Conservation (phyloP, 2,113 vertebrate species). For the Tupaia tana region DNA sequence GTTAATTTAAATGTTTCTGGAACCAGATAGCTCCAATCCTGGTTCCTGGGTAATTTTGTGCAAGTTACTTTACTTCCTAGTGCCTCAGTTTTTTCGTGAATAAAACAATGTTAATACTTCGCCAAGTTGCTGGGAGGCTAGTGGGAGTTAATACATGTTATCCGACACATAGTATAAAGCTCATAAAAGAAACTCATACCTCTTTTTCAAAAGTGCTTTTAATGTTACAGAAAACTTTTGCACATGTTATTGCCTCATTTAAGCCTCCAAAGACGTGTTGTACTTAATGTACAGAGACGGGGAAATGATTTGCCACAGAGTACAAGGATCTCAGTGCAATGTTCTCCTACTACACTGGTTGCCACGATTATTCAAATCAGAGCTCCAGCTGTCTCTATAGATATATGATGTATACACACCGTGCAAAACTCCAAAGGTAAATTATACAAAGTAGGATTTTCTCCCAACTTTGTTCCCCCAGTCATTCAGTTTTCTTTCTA, state of each 20-base stretch:
- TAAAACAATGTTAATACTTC: not conserved
- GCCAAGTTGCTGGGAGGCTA: not conserved
- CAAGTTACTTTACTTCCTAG: not conserved
- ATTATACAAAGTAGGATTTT: not conserved
- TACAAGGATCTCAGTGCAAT: not conserved
- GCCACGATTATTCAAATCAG: not conserved
- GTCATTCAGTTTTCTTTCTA: not conserved
- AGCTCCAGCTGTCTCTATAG: not conserved
- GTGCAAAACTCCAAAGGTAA: not conserved
- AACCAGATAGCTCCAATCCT: not conserved
- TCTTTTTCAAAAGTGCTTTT: not conserved
- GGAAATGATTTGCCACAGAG: not conserved
- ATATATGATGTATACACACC: too few species aligned
- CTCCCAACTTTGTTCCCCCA: not conserved
- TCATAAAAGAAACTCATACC: not conserved
- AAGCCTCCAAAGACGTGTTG: not conserved
- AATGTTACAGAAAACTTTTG: not conserved
- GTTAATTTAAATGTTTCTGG: not conserved
- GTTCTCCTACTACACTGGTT: not conserved
- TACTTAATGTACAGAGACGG: not conserved
- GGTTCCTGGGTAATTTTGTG: not conserved
- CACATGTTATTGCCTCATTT: not conserved
- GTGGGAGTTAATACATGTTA: not conserved
- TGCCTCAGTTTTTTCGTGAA: not conserved
- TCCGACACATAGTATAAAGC: not conserved